A percentile compares a stretch with the other conserved stretches of the same genome.
These are phyloP conservation scores for Nesospiza acunhae DNA, from an alignment of 2,113 vertebrate genomes.

Conservation along the genomic window DNA sequence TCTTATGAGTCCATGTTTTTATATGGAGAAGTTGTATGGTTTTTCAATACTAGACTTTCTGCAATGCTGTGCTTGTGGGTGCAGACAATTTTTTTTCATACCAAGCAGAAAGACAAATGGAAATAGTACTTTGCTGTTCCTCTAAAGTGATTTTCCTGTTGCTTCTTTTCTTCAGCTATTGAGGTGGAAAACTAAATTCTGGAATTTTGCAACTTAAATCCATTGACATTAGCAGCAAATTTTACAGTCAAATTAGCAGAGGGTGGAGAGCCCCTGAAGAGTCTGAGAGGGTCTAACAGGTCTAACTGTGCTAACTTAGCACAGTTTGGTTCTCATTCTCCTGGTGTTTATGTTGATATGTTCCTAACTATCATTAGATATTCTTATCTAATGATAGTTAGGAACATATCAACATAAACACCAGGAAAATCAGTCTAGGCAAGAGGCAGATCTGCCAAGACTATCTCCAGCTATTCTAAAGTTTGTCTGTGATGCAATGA, in stretches of 20 bases:
- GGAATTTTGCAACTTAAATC: background rate
- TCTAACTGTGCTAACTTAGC: too few species aligned
- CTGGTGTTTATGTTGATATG: too few species aligned
- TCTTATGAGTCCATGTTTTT: background rate
- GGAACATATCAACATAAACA: background rate
- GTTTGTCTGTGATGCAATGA: background rate
- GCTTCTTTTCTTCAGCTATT: background rate
- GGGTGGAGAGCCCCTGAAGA: background rate
- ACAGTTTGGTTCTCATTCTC: background rate
- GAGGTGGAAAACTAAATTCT: background rate
- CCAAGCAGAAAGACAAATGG: background rate
- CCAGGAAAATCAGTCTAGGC: background rate
- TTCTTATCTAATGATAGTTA: background rate
- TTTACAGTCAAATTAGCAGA: background rate
- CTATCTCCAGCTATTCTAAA: background rate
- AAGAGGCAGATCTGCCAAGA: background rate
- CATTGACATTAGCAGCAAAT: background rate
- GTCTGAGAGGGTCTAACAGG: background rate
- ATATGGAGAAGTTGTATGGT: background rate
- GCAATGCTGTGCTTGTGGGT: background rate
- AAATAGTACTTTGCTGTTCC: background rate
- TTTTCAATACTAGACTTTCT: background rate
- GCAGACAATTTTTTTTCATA: background rate
- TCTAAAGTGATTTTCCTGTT: background rate
- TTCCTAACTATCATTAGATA: too few species aligned